These are phyloP conservation scores for Ormia ochracea DNA, from an alignment of 2,888 invertebrate species.

Conservation along the genomic window DNA sequence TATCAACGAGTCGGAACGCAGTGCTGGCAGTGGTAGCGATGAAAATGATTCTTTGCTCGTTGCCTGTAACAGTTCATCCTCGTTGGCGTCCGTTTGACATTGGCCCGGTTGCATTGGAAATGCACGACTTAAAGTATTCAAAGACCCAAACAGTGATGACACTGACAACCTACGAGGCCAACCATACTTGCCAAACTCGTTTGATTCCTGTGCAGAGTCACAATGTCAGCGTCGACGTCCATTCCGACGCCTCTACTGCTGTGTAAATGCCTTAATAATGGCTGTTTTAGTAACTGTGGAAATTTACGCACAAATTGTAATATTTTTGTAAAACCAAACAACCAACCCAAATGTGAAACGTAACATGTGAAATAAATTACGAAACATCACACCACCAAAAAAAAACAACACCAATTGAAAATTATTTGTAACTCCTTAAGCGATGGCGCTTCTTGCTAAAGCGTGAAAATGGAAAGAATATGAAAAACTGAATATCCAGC, in stretches of 20 bases:
- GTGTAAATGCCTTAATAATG: slow-evolving; percentile 74
- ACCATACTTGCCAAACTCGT: slow-evolving; percentile 26
- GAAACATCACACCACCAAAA: neutral
- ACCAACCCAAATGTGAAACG: too few species aligned
- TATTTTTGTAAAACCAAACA: slow-evolving; percentile 69
- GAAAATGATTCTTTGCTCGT: slow-evolving; percentile 77
- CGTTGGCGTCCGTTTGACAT: slow-evolving; percentile 77
- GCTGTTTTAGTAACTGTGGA: slow-evolving; percentile 74
- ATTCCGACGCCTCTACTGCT: slow-evolving; percentile 74
- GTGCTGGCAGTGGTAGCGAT: slow-evolving; percentile 76
- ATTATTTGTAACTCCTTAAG: neutral
- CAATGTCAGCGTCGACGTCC: slow-evolving; percentile 72
- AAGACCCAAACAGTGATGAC: slow-evolving; percentile 12
- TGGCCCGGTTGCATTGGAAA: slow-evolving; percentile 72
- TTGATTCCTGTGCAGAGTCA: slow-evolving; percentile 56
- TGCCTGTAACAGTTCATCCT: slow-evolving; percentile 76
- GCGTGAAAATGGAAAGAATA: too few species aligned
- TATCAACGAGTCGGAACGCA: slow-evolving; percentile 75
- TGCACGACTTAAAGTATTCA: slow-evolving; percentile 65
- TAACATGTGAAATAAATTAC: neutral
- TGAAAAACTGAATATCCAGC: too few species aligned
- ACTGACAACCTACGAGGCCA: neutral
- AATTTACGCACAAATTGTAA: slow-evolving; percentile 75
- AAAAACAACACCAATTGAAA: neutral
- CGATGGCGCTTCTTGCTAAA: slow-evolving; percentile 47